Base-by-base conservation (phyloP, 2,888 invertebrate species). In the Nematopogon swammerdamellus region DNA sequence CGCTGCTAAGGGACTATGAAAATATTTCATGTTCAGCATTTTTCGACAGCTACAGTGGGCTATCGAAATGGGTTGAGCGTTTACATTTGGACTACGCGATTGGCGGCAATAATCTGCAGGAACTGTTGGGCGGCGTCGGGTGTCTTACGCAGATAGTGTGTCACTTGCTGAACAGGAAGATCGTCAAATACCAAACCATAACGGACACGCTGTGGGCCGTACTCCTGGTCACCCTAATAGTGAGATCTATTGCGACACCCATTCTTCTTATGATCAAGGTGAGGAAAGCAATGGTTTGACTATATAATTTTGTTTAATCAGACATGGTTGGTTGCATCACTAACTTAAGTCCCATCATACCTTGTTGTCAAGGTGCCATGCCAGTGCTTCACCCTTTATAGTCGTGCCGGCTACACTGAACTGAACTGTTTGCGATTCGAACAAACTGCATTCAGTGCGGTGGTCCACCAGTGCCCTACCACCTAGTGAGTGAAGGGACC, bases 181-280 rank as follows among this genome's bases (percentile, higher is more conserved):
- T 62, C 56, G 53, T 69, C 50, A 72, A 69, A 54, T 60, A 68
- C 58, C 67, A 68, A 50, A 64, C 74, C 50, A 53, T 65, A 51
- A 67, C 70, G 61, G 77, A 77, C 60, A 58, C 72, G 51, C 61
- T 76, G 53, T 76, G 74, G 74, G 61, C 72, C 51, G 57, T 68
- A 49, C 74, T 72, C 64, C 66, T 71, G 47, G 56, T 68, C 45
- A 63, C 66, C 20, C 63, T 65, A 42, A 57, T 72, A 57, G 61
- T 60, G 44, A 57, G 62, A 18, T 60, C 62, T 54, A 51, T 64
- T 54, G 55, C 56, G 49, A 50, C 64, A 52, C 62, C 64, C 67
- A 50, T 55, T 68, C 49, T 56, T 64, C 48, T 63, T 65, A 55
- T 67, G 64, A 56, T 69, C 55, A 79, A 77, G 72, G 79, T 79